A percentile compares a stretch with the other conserved stretches of the same genome.
phyloP scores from a whole-genome alignment of 2,797 vertebrate species.

The Sebastes nivosus region DNA sequence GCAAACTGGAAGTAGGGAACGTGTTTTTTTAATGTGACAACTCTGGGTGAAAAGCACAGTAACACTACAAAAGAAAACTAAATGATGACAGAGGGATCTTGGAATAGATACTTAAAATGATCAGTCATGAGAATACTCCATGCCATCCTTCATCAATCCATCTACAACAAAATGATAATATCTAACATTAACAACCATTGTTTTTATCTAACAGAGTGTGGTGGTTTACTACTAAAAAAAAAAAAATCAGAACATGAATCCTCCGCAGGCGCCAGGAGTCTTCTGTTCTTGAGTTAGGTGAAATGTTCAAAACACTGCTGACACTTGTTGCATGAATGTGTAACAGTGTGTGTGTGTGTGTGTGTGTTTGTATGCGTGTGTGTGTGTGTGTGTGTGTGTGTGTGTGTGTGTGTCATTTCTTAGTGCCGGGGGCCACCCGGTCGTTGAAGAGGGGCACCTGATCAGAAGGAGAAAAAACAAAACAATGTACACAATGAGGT shows the following conservation, averaged over 20 bases:
- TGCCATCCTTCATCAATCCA: background rate
- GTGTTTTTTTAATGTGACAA: background rate
- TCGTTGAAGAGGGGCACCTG: slow-evolving; percentile 57
- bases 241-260: background rate
- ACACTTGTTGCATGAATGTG: background rate
- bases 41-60: background rate
- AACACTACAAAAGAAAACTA: background rate
- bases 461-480: background rate
- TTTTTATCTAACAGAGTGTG: background rate
- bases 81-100: background rate
- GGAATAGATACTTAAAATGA: background rate
- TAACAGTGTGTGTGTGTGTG: background rate
- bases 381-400: background rate
- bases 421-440: slow-evolving; percentile 59
- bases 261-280: background rate
- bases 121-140: background rate
- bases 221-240: background rate
- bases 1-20: background rate
- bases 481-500: background rate
- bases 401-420: background rate
- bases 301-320: background rate
- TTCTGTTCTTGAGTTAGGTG: background rate
- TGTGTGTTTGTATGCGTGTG: background rate
- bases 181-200: background rate
- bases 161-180: background rate